Evolutionary conservation across 92 coral and sea anemone species (phyloP).

Genomic region (Zoanthus solanderi): DNA sequence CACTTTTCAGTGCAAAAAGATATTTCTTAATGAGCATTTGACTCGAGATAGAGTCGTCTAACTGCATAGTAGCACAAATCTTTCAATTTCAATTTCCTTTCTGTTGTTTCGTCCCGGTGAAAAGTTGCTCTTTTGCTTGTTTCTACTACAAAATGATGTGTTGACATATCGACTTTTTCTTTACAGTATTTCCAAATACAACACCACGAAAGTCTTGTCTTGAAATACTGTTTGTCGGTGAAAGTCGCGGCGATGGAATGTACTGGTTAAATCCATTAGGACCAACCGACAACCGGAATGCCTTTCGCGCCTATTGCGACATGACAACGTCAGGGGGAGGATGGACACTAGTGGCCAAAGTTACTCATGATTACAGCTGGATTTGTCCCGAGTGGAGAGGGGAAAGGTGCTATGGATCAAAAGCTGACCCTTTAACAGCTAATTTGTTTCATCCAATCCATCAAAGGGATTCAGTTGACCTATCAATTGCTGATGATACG

Average conservation of each 20-base stretch:
- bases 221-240: constrained; percentile 83
- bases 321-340: constrained; percentile 99
- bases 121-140: too few species aligned
- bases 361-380: constrained; percentile 98
- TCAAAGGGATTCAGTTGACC: constrained; percentile 89
- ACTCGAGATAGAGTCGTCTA: too few species aligned
- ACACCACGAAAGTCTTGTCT: constrained; percentile 86
- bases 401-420: constrained; percentile 73
- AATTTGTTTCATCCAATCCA: constrained; percentile 91
- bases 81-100: too few species aligned
- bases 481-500: constrained; percentile 76
- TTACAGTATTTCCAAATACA: constrained; percentile 46
- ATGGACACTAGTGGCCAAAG: constrained; percentile 97
- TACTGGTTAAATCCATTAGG: constrained; percentile 96
- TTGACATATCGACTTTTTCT: too few species aligned
- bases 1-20: too few species aligned
- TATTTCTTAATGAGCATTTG: too few species aligned
- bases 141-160: too few species aligned
- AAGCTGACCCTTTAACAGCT: constrained; percentile 80
- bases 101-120: too few species aligned
- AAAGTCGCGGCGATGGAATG: constrained; percentile 89
- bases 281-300: constrained; percentile 67
- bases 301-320: constrained; percentile 94
- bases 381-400: constrained; percentile 94
- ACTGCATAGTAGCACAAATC: too few species aligned